phyloP scores from a whole-genome alignment of 2,888 invertebrate species.

The Plutella xylostella region DNA sequence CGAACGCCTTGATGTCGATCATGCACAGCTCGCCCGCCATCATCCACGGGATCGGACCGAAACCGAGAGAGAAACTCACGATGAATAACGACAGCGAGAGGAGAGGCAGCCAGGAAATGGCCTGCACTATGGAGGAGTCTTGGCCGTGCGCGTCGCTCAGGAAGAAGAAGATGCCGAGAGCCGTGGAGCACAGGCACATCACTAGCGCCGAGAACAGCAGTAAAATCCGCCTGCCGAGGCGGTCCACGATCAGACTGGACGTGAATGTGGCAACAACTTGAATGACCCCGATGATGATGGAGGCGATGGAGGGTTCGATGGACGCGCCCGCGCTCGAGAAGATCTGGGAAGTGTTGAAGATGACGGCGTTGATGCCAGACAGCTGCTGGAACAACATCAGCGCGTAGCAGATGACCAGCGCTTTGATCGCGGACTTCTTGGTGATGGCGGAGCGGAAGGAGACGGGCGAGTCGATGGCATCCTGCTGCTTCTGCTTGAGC shows the following conservation, averaged over 20 bases:
- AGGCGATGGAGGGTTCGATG: constrained; percentile 70
- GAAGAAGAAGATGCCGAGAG: constrained; percentile 80
- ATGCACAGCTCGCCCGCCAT: constrained; percentile 85
- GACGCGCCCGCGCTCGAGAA: constrained; percentile 74
- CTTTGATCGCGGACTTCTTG: constrained; percentile 74
- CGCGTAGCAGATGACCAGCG: constrained; percentile 77
- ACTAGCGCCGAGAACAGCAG: constrained; percentile 77
- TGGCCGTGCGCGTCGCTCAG: constrained; percentile 39
- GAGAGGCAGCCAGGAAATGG: constrained; percentile 81
- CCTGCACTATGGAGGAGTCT: constrained; percentile 42
- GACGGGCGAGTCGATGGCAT: constrained; percentile 59
- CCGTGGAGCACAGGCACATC: constrained; percentile 77
- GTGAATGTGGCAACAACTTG: constrained; percentile 82
- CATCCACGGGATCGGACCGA: constrained; percentile 91
- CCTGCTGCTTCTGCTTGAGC: constrained; percentile 68
- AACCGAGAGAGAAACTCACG: constrained; percentile 84
- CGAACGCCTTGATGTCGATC: constrained; percentile 81
- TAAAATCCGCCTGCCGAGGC: constrained; percentile 81
- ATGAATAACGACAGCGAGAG: constrained; percentile 81
- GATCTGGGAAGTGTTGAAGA: constrained; percentile 82
- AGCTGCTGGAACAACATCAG: constrained; percentile 93
- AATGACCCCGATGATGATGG: constrained; percentile 86
- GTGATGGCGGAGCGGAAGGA: constrained; percentile 69
- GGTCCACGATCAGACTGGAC: constrained; percentile 84
- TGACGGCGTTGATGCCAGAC: constrained; percentile 85